Percentiles rank a stretch among this genome's conserved stretches.
phyloP scores from a whole-genome alignment of 2,888 invertebrate species.

The Xanthia togata region DNA sequence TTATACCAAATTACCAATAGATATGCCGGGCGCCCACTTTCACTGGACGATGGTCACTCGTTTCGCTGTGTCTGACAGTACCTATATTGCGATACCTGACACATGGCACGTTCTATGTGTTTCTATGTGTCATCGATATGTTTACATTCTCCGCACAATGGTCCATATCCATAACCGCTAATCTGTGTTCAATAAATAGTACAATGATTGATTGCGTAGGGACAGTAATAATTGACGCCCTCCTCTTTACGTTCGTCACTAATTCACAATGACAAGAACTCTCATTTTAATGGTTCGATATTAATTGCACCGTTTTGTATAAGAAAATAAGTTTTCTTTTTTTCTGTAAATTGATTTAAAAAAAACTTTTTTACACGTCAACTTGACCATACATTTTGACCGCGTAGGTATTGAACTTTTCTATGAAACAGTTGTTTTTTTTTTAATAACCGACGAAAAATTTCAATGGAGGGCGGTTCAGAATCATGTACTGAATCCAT shows the following conservation, averaged over 20 bases:
- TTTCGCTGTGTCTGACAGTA: not conserved
- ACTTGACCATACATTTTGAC: no score
- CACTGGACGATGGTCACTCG: not conserved
- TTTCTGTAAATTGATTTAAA: no score
- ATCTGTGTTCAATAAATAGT: slow-evolving; percentile 36
- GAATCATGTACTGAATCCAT: no score
- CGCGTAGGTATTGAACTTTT: no score
- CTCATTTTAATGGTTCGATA: not conserved
- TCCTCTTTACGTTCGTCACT: not conserved
- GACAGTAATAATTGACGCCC: not conserved
- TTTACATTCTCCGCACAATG: slow-evolving; percentile 35
- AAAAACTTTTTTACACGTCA: no score
- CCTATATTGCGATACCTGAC: slow-evolving; percentile 11
- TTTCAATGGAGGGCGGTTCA: no score
- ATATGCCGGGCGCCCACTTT: not conserved
- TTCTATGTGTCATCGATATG: slow-evolving; percentile 38
- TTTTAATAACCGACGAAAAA: no score
- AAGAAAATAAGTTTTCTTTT: not conserved
- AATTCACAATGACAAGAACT: not conserved
- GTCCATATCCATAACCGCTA: slow-evolving; percentile 22
- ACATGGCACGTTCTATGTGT: slow-evolving; percentile 18
- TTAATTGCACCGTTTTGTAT: not conserved
- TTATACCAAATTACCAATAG: no score
- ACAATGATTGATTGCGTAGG: slow-evolving; percentile 42
- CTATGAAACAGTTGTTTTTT: no score